These are phyloP conservation scores for Agelas oroides DNA, from an alignment of 37 sponge, comb jelly and placozoan species.

Conservation along the genomic window DNA sequence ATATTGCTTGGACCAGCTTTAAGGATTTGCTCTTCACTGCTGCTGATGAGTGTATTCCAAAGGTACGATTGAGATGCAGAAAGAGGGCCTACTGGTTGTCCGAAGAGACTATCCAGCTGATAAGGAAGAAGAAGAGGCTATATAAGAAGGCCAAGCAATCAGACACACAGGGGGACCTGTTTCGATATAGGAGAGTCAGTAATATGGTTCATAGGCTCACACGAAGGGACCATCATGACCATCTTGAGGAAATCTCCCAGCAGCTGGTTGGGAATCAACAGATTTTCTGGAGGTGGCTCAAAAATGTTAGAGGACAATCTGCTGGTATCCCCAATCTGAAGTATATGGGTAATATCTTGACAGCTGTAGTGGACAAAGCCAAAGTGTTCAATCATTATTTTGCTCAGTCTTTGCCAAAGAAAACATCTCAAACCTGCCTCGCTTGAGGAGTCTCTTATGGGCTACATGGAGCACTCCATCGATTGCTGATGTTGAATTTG, in stretches of 20 bases:
- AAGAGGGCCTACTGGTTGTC: too few relatives aligned
- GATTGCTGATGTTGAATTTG: not conserved
- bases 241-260: conserved; percentile 14
- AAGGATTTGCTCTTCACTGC: conserved; percentile 22
- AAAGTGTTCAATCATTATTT: conserved; percentile 28
- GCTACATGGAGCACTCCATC: not conserved
- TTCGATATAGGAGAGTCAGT: not conserved
- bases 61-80: too few relatives aligned
- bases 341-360: not conserved
- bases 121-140: conserved; percentile 7
- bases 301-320: too few relatives aligned
- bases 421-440: not conserved
- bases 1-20: conserved; percentile 24
- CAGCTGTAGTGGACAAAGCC: not conserved
- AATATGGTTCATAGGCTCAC: too few relatives aligned
- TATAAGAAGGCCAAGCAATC: conserved; percentile 11
- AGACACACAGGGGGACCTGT: not conserved
- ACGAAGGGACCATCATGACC: too few relatives aligned
- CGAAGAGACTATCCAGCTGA: too few relatives aligned
- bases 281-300: conserved; percentile 40
- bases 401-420: conserved; percentile 28
- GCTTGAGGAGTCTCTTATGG: not conserved
- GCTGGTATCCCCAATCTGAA: not conserved
- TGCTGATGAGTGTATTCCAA: too few relatives aligned
- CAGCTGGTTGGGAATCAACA: conserved; percentile 15